Evolutionary conservation across 2,113 vertebrate species (phyloP), one percentile per base, ranked within the genome.

Genomic region (Phylloscopus trochiloides): DNA sequence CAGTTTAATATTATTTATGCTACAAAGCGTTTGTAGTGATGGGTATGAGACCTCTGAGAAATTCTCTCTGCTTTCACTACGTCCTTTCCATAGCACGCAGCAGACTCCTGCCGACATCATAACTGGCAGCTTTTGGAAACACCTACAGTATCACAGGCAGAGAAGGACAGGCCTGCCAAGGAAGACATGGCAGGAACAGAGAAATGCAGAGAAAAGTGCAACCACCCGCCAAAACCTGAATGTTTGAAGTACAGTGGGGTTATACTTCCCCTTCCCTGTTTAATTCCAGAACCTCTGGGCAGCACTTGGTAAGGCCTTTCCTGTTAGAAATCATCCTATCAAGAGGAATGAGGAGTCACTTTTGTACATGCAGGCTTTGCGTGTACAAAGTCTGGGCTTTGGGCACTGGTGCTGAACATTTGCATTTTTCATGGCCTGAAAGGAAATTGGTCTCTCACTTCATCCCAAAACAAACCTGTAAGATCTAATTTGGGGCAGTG

Each of bases 21-120:
- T 50, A 72, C 40, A 14, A 65, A 82, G n/a, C 17, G 6, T 3
- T 76, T 91, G 66, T 9, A 86, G 31, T 17, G 55, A 58, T 0
- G 0, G 24, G 17, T n/a, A 22, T 0, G 2, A 67, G 47, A 79
- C n/a, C 54, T 68, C 58, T 2, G 10, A 43, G 76, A 83, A 75
- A 68, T 17, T 43, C 21, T 17, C 38, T 25, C 43, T 82, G 26
- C 18, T 90, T 63, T 75, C 66, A 43, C 25, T 29, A 26, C 1
- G 0, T 25, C 19, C 61, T 28, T 66, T 40, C 52, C 31, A 36
- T 45, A 40, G 25, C n/a, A 36, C 1, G 8, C 17, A 45, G n/a
- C 34, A 79, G 20, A 34, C 38, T 40, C 72, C 51, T 43, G 38
- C n/a, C 66, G 67, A 6, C n/a, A 32, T 18, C 9, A 0, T 19